Percentiles rank a stretch among this genome's conserved stretches.
Conservation (phyloP, 2,113 vertebrate genomes). For the Stegastes partitus region DNA sequence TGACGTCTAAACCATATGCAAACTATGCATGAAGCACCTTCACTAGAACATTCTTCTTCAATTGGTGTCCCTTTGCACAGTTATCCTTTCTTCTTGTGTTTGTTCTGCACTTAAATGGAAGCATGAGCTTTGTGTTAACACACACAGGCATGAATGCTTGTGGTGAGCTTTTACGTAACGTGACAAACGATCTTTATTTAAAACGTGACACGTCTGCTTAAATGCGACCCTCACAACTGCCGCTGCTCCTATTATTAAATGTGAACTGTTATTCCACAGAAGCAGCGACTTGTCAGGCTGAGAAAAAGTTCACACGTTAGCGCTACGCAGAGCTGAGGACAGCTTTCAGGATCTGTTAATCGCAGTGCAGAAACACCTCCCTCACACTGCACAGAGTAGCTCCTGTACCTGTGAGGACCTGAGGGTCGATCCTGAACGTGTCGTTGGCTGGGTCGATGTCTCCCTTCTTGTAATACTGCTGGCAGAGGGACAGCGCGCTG, state of each 20-base stretch:
- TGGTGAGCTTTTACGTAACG: not conserved
- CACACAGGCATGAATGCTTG: not conserved
- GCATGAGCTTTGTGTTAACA: not conserved
- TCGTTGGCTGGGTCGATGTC: slow-evolving; percentile 93
- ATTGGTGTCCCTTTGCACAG: not conserved
- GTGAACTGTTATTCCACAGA: slow-evolving; percentile 14
- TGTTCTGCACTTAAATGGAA: not conserved
- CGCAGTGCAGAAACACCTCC: no score
- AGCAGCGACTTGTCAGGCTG: not conserved
- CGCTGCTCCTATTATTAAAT: not conserved
- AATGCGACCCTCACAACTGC: not conserved
- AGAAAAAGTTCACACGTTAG: not conserved
- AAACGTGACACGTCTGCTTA: not conserved
- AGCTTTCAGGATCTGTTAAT: not conserved
- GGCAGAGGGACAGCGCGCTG: slow-evolving; percentile 90
- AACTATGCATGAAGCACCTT: not conserved
- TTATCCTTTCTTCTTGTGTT: not conserved
- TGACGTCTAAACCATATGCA: not conserved
- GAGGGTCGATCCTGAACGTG: slow-evolving; percentile 93
- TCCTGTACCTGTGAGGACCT: slow-evolving; percentile 85
- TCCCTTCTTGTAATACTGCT: slow-evolving; percentile 91
- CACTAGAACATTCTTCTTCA: not conserved
- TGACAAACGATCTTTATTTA: not conserved
- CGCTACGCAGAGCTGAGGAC: not conserved
- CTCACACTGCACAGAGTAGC: no score